phyloP scores from a whole-genome alignment of 2,888 invertebrate species.

The Operophtera brumata region DNA sequence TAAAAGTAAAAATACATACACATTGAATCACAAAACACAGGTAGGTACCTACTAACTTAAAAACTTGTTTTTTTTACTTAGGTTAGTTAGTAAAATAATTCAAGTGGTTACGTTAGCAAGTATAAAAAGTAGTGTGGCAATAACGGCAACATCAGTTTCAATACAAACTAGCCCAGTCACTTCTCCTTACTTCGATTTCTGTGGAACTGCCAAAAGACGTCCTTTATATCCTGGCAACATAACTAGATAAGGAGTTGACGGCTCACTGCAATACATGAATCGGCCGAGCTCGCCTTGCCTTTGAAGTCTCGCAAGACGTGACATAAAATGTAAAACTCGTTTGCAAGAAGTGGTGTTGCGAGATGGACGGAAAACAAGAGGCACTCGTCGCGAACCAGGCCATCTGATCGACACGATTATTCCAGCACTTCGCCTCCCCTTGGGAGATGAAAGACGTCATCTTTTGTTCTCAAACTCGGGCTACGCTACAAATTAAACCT shows the following conservation, averaged over 20 bases:
- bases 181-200: too few relatives aligned
- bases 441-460: constrained; percentile 26
- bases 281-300: constrained; percentile 15
- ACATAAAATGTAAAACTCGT: constrained; percentile 48
- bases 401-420: constrained; percentile 54
- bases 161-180: too few relatives aligned
- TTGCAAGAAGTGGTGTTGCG: constrained; percentile 44
- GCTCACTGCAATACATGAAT: background rate
- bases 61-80: too few relatives aligned
- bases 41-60: too few relatives aligned
- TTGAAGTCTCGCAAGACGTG: constrained; percentile 46
- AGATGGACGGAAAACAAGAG: constrained; percentile 40
- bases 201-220: too few relatives aligned
- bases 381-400: constrained; percentile 55
- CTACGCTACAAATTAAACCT: constrained; percentile 15
- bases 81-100: too few relatives aligned
- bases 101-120: too few relatives aligned
- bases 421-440: constrained; percentile 29
- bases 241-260: too few relatives aligned
- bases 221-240: background rate
- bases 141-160: too few relatives aligned
- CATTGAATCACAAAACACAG: too few relatives aligned
- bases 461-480: constrained; percentile 19
- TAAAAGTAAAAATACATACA: too few relatives aligned
- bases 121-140: too few relatives aligned